Conservation (phyloP, 2,797 vertebrate genomes). For the Poliocrania exsul region DNA sequence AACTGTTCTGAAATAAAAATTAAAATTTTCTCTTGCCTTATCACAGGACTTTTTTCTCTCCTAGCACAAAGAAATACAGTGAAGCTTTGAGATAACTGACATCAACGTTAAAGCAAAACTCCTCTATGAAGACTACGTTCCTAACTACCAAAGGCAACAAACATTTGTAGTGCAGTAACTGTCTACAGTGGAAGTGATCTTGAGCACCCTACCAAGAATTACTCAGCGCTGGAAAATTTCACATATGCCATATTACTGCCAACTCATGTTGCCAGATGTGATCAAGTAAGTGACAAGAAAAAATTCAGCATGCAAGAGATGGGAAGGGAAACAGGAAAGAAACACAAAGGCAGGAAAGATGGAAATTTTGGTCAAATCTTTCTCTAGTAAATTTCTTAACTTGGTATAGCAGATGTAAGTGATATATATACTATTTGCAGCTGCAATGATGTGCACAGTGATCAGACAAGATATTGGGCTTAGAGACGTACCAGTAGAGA, state of each 20-base stretch:
- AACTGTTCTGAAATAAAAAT: neutral
- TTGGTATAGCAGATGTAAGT: neutral
- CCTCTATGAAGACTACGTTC: neutral
- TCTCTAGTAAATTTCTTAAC: neutral
- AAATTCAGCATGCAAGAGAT: neutral
- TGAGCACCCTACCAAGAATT: neutral
- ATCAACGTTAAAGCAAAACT: neutral
- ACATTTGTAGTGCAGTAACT: neutral
- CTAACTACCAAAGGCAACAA: neutral
- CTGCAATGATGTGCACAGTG: neutral
- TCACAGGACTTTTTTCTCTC: neutral
- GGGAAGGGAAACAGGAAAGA: neutral
- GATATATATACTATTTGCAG: neutral
- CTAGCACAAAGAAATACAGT: neutral
- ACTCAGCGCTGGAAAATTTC: neutral
- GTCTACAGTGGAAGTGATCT: neutral
- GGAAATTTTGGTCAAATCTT: neutral
- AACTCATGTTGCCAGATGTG: neutral
- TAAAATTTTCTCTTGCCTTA: neutral
- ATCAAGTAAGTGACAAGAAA: neutral
- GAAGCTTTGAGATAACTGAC: neutral
- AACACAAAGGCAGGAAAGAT: neutral
- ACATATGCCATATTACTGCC: neutral
- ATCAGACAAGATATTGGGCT: neutral
- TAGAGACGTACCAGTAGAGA: neutral